phyloP scores from a whole-genome alignment of 2,888 invertebrate species.

The Nomada goodeniana region DNA sequence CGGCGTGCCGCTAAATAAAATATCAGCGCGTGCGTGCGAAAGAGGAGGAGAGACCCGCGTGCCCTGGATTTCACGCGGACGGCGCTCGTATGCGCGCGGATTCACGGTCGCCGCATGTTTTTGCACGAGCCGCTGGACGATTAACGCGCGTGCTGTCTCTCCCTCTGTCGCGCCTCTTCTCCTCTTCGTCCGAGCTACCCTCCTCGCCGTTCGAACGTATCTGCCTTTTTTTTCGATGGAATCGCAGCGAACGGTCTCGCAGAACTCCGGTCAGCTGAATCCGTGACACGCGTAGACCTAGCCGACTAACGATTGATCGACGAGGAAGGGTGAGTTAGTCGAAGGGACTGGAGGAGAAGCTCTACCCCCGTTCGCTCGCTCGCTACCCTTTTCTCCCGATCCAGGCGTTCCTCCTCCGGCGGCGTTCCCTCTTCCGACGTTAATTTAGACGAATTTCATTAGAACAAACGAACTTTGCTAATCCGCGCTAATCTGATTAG shows the following conservation, averaged over 20 bases:
- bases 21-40: slow-evolving; percentile 67
- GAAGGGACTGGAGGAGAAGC: not conserved
- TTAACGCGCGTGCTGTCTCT: slow-evolving; percentile 67
- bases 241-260: too few relatives aligned
- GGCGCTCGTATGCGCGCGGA: slow-evolving; percentile 17
- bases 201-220: not conserved
- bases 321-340: not conserved
- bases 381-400: slow-evolving; percentile 38
- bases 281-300: too few relatives aligned
- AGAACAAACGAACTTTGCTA: slow-evolving; percentile 84
- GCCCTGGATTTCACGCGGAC: slow-evolving; percentile 17
- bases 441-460: slow-evolving; percentile 85
- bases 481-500: slow-evolving; percentile 84
- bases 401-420: slow-evolving; percentile 60
- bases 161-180: slow-evolving; percentile 35
- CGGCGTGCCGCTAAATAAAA: slow-evolving; percentile 80
- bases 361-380: slow-evolving; percentile 8
- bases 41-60: slow-evolving; percentile 16
- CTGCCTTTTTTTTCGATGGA: not conserved
- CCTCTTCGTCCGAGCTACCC: not conserved
- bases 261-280: too few relatives aligned
- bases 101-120: slow-evolving; percentile 61
- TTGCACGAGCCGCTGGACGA: slow-evolving; percentile 69
- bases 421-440: slow-evolving; percentile 76
- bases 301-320: not conserved